phyloP scores from a whole-genome alignment of 92 coral and sea anemone genomes.

The Palythoa grandiflora region DNA sequence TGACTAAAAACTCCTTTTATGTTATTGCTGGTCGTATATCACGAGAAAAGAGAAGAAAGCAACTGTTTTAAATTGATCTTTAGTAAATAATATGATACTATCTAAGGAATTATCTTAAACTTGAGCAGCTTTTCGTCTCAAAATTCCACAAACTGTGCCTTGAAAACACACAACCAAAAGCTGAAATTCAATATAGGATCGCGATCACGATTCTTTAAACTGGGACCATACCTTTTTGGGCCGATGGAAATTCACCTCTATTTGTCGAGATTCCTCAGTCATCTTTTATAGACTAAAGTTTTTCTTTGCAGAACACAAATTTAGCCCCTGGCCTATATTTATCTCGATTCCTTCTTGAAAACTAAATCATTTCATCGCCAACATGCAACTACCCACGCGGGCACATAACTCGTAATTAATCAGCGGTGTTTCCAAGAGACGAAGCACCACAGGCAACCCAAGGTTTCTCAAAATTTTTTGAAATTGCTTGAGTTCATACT shows the following conservation, averaged over 20 bases:
- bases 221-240: slow-evolving; percentile 65
- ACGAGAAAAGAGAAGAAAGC: not conserved
- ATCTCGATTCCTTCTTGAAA: not conserved
- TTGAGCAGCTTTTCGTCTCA: not conserved
- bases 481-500: too few relatives aligned
- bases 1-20: not conserved
- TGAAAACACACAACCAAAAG: not conserved
- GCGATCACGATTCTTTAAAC: not conserved
- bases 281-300: slow-evolving; percentile 22
- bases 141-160: not conserved
- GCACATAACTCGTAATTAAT: not conserved
- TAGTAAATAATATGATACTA: not conserved
- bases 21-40: slow-evolving; percentile 8
- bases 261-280: slow-evolving; percentile 42
- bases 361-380: not conserved
- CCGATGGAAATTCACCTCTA: slow-evolving; percentile 63
- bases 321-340: not conserved
- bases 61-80: not conserved
- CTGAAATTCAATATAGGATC: not conserved
- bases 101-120: not conserved
- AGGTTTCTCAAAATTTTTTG: not conserved
- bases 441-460: slow-evolving; percentile 10
- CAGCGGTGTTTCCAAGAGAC: slow-evolving; percentile 36
- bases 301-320: not conserved
- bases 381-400: not conserved